Evolutionary conservation across 2,113 vertebrate species (phyloP), one percentile per base, ranked within the genome.

Genomic region (Anseranas semipalmata): DNA sequence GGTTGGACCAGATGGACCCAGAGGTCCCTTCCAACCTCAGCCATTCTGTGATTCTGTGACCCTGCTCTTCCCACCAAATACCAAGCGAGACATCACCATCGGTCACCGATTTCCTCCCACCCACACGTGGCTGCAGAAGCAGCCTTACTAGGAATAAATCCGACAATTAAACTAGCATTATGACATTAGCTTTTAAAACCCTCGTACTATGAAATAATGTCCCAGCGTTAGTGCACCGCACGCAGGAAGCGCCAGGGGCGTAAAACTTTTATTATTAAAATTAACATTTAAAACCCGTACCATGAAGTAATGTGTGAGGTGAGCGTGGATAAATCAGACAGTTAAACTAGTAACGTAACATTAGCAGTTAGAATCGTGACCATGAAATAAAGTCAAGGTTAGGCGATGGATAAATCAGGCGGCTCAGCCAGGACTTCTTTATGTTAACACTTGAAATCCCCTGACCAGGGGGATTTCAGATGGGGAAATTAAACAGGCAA

Each of bases 321-420:
- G 89, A 96, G 68, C 7, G 1, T 55, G 83, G 94, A 97, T 97
- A 96, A 96, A 97, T 97, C 96, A 97, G 90, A 12, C 22, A 48
- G 85, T 95, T 95, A 95, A 97, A 94, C 90, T 45, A 35, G 94
- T 70, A 95, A 80, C 21, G 67, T 96, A 89, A 93, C 93, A 91
- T 95, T 90, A 95, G 95, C 90, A 45, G 85, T 89, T 65, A 84
- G 87, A 94, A 90, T 85, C 67, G 33, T 63, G 89, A 92, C 96
- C 95, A 75, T 93, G 94, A 97, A 97, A 97, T 97, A 94, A 97
- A 98, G 93, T 89, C 89, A 91, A 96, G 97, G 96, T 97, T 95
- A 98, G 83, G 82, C 87, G 76, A 68, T 60, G 96, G 91, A 97
- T 97, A 96, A 98, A 98, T 97, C 96, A 97, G 89, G 2, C 0